Conservation (phyloP, 2,113 vertebrate species). For the western clawed frog (Xenopus tropicalis) region UCB_Xtro_10.0 CM004450.2:113503001-113503500, state of each 20-base stretch:
- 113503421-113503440: background rate
- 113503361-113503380: slow-evolving; percentile 82
- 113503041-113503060: no score
- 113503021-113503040: no score
- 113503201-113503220: background rate
- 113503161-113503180: background rate
- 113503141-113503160: no score
- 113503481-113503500: background rate
- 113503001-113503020: no score
- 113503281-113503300: background rate
- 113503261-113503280: slow-evolving; percentile 6
- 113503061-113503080: no score
- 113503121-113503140: no score
- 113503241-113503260: background rate
- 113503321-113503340: slow-evolving; percentile 49
- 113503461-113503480: background rate
- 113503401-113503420: background rate
- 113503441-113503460: background rate
- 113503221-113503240: slow-evolving; percentile 2
- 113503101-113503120: no score
- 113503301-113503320: slow-evolving; percentile 31
- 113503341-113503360: slow-evolving; percentile 80
- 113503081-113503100: no score
- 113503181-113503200: background rate
- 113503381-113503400: slow-evolving; percentile 63